Base-by-base conservation (phyloP, 2,888 invertebrate species). In the Morpho deidamia region DNA sequence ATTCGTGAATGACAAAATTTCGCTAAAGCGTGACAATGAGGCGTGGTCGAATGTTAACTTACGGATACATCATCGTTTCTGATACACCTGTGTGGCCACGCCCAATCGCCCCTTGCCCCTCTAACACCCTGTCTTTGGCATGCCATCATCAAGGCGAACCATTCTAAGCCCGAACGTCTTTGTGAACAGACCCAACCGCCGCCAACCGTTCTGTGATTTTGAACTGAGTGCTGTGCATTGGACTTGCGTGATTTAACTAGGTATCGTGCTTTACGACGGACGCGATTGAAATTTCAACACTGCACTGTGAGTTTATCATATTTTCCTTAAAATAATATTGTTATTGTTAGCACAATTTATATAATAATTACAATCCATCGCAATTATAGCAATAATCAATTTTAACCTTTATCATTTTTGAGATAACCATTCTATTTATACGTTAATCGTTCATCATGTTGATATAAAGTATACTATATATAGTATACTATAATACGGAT, bases 41-140 rank as follows among this genome's bases (percentile, higher is more conserved):
- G 88, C 87, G 88, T 85, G 85, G 84, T 76, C 79, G 65, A 66
- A 83, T 84, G 85, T 81, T 83, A 85, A 83, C 81, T 82, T 81
- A 82, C 80, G 84, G n/a, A 85, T 87, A 86, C 78, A 83, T 87
- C 85, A 86, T 77, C 69, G 77, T 80, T 78, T 75, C 66, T 76
- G 78, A 78, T 83, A 80, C 85, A 87, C 87, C 86, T 87, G 86
- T 74, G 68, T 77, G 66, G 74, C 81, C 78, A 74, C 85, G 83
- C 83, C 84, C 67, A 72, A 47, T 54, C 57, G 61, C 56, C 70
- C 67, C 70, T 60, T 59, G 48, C 61, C 50, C 41, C 59, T 57
- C 55, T 59, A 60, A 60, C 63, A 58, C 77, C 71, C 72, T 74
- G 77, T 78, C 78, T 78, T 76, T 72, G 71, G 74, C 74, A 48